Evolutionary conservation across 2,113 vertebrate genomes (phyloP).

Genomic region (Equus przewalskii): DNA sequence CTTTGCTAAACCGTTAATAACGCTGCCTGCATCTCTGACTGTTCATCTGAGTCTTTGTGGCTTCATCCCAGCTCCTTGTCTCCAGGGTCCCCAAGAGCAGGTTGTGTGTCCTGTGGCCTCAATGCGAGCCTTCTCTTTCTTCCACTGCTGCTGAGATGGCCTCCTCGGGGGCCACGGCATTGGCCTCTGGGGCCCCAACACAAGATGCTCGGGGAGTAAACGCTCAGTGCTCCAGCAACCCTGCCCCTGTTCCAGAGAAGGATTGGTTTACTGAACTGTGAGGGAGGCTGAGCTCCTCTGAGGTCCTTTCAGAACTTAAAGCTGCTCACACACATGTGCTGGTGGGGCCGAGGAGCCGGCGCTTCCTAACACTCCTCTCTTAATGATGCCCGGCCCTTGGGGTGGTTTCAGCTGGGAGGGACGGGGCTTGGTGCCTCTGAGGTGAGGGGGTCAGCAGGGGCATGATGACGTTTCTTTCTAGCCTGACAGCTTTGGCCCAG

Average conservation of each 20-base stretch:
- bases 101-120: background rate
- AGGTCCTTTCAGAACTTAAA: constrained; percentile 33
- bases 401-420: background rate
- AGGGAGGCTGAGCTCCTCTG: background rate
- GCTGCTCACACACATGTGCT: background rate
- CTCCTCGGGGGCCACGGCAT: background rate
- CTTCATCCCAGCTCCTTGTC: constrained; percentile 27
- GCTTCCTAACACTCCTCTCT: constrained; percentile 67
- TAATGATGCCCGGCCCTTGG: constrained; percentile 37
- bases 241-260: background rate
- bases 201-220: background rate
- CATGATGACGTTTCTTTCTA: background rate
- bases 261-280: background rate
- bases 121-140: background rate
- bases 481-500: background rate
- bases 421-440: background rate
- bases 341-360: background rate
- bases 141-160: background rate
- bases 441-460: background rate
- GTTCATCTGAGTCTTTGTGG: constrained; percentile 42
- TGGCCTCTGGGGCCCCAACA: background rate
- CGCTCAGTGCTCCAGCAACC: background rate
- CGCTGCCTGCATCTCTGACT: background rate
- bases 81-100: constrained; percentile 39
- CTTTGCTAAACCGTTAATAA: constrained; percentile 68